Evolutionary conservation across 1,140 invertebrate genomes (phyloP).

Genomic region (Metaphire vulgaris): DNA sequence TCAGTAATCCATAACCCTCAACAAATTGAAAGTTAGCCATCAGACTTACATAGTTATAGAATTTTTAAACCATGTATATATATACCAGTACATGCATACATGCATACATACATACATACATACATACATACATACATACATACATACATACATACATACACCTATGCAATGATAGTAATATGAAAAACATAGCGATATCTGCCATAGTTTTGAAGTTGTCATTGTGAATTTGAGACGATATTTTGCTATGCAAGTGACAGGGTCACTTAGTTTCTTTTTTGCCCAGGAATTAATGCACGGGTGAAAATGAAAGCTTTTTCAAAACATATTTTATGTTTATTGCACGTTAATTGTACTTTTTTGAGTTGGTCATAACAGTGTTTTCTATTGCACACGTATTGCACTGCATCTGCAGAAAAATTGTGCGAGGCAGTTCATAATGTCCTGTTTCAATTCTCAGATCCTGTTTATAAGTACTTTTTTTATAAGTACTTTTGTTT

Average conservation of each 20-base stretch:
- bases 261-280: not conserved
- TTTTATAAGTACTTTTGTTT: too few species aligned
- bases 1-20: not conserved
- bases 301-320: not conserved
- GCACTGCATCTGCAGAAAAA: too few species aligned
- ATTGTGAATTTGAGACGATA: not conserved
- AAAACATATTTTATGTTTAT: not conserved
- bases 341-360: too few species aligned
- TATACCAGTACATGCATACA: not conserved
- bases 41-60: not conserved
- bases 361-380: too few species aligned
- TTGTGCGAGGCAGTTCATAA: too few species aligned
- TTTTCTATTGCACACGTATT: too few species aligned
- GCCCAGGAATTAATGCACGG: not conserved
- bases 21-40: not conserved
- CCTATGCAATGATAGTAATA: too few species aligned
- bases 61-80: not conserved
- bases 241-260: not conserved
- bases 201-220: too few species aligned
- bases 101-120: not conserved
- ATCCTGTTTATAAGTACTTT: too few species aligned
- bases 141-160: not conserved
- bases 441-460: too few species aligned
- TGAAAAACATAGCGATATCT: too few species aligned
- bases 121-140: not conserved